Conservation (phyloP, 2,113 vertebrate genomes). For the Isurus oxyrinchus region DNA sequence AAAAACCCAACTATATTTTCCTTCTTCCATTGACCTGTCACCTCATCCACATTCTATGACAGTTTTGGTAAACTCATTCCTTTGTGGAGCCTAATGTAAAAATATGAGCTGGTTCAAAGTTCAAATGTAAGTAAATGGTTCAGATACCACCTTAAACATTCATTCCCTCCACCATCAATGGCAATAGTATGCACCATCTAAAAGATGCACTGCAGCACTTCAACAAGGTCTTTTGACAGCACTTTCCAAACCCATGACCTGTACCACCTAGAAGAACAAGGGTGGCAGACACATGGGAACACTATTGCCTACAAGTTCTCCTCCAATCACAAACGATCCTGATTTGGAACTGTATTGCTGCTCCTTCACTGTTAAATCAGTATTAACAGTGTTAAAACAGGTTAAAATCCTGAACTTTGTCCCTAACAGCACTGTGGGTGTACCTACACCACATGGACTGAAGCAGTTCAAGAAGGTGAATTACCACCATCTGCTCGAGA, state of each 20-base stretch:
- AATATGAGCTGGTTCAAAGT: background rate
- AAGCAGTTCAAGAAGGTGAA: background rate
- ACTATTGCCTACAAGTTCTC: background rate
- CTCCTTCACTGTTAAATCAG: background rate
- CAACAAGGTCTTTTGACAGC: background rate
- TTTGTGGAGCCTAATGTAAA: background rate
- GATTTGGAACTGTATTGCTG: background rate
- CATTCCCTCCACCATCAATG: background rate
- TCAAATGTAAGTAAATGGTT: background rate
- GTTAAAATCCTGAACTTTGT: background rate
- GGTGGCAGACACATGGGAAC: background rate
- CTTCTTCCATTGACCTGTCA: background rate
- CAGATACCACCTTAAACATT: background rate
- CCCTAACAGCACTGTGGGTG: no score
- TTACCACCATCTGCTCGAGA: background rate
- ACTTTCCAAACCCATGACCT: background rate
- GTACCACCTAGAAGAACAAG: background rate
- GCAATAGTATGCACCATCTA: no score
- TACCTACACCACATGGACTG: background rate
- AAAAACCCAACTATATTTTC: background rate
- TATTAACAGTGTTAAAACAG: no score
- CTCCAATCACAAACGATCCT: background rate
- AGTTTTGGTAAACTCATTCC: background rate
- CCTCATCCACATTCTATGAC: background rate
- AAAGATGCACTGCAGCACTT: background rate